These are phyloP conservation scores for Onychomys leucogaster DNA, from an alignment of 2,797 vertebrate species.

Conservation along the genomic window DNA sequence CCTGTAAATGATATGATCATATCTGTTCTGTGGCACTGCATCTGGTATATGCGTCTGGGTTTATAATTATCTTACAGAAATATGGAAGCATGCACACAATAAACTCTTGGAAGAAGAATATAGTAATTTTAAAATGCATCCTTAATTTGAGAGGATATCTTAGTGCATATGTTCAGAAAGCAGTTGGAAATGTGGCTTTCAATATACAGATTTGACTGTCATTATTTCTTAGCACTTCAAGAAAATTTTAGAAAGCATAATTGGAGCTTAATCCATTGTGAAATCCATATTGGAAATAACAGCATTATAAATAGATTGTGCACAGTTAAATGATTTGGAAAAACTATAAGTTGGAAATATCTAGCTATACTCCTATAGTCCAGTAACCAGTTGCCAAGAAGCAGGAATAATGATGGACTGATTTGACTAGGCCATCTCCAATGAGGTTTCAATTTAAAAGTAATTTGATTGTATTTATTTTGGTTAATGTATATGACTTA, in stretches of 20 bases:
- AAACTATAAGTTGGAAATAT: constrained; percentile 30
- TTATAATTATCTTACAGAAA: constrained; percentile 56
- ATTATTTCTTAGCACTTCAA: constrained; percentile 62
- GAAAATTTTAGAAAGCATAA: constrained; percentile 61
- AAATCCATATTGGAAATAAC: constrained; percentile 55
- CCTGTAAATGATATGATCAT: constrained; percentile 31
- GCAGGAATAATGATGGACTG: constrained; percentile 4
- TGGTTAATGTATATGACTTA: neutral
- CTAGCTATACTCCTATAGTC: constrained; percentile 14
- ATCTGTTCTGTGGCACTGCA: neutral
- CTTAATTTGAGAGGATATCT: constrained; percentile 59
- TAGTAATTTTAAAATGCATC: constrained; percentile 1
- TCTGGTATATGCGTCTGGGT: neutral
- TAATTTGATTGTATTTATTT: neutral
- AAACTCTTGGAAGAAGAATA: constrained; percentile 20
- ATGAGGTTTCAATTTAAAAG: constrained; percentile 17
- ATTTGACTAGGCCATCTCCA: constrained; percentile 31
- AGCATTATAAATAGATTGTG: constrained; percentile 42
- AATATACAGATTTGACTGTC: constrained; percentile 34
- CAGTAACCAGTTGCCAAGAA: constrained; percentile 13
- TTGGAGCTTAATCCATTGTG: constrained; percentile 36
- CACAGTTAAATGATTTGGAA: constrained; percentile 42
- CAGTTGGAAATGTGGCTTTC: constrained; percentile 26
- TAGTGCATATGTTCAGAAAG: constrained; percentile 49
- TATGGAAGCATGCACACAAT: neutral